A percentile compares a stretch with the other conserved stretches of the same genome.
phyloP scores from a whole-genome alignment of 1,140 invertebrate species.

The Pseudomyrmex cubaensis region DNA sequence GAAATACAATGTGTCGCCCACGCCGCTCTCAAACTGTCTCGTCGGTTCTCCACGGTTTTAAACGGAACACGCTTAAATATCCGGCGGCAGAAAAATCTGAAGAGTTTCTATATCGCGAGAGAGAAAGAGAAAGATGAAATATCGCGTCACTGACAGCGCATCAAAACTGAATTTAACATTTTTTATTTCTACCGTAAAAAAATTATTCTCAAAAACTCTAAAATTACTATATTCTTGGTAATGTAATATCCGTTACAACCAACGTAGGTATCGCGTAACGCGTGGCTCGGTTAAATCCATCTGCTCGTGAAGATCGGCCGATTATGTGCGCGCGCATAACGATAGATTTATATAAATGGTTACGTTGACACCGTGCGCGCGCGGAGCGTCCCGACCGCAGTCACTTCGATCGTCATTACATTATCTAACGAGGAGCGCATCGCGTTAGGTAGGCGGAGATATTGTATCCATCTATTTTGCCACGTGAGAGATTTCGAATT shows the following conservation, averaged over 20 bases:
- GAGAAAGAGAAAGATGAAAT: neutral
- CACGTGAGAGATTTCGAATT: too few species aligned
- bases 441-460: conserved; percentile 28
- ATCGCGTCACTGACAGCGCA: neutral
- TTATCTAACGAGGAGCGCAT: conserved; percentile 81
- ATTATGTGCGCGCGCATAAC: conserved; percentile 83
- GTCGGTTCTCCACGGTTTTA: neutral
- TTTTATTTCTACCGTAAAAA: neutral
- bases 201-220: too few species aligned
- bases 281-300: conserved; percentile 76
- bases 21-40: conserved; percentile 12
- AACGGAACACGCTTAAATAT: conserved; percentile 30
- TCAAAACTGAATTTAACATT: neutral
- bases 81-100: neutral
- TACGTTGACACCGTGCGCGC: conserved; percentile 83
- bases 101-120: neutral
- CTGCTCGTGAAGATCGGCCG: conserved; percentile 72
- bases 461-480: too few species aligned
- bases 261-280: conserved; percentile 4
- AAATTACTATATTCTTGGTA: neutral
- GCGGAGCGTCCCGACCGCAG: conserved; percentile 75
- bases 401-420: conserved; percentile 78
- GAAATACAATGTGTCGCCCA: conserved; percentile 27
- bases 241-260: neutral
- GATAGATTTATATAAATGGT: conserved; percentile 86